Evolutionary conservation across 2,888 invertebrate genomes (phyloP).

Genomic region (Coelinius sp.): DNA sequence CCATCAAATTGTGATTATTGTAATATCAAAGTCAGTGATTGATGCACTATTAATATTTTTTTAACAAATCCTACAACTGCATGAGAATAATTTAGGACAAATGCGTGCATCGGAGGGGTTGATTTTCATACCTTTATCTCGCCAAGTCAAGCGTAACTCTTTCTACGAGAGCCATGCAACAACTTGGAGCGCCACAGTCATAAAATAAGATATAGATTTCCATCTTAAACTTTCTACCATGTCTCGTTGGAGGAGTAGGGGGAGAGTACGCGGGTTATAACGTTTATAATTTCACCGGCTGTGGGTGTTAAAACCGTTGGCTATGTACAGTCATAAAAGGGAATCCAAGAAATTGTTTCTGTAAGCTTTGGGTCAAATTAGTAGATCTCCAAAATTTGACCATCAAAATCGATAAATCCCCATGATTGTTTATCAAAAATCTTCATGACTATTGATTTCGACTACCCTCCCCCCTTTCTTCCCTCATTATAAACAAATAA

Average conservation of each 20-base stretch:
- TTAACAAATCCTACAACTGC: neutral
- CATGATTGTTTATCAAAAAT: too few species aligned
- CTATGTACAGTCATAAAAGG: neutral
- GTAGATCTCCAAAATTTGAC: too few species aligned
- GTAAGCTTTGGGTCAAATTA: too few species aligned
- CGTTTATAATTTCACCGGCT: neutral
- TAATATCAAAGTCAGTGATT: neutral
- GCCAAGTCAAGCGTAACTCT: constrained; percentile 41
- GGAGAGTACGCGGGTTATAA: neutral
- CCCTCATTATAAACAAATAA: too few species aligned
- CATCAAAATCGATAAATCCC: too few species aligned
- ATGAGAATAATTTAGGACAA: constrained; percentile 28
- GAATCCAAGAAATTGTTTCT: neutral
- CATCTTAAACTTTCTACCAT: constrained; percentile 69
- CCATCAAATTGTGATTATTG: neutral
- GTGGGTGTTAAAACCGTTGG: neutral
- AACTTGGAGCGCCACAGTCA: constrained; percentile 52
- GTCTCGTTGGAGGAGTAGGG: constrained; percentile 41
- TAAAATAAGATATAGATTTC: constrained; percentile 71
- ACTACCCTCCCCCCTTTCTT: too few species aligned
- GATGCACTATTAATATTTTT: neutral
- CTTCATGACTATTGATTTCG: too few species aligned
- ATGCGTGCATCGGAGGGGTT: constrained; percentile 18
- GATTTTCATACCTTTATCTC: constrained; percentile 37
- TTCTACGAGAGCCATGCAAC: constrained; percentile 6